phyloP scores from a whole-genome alignment of 2,888 invertebrate genomes.

The Temnothorax rugatulus region DNA sequence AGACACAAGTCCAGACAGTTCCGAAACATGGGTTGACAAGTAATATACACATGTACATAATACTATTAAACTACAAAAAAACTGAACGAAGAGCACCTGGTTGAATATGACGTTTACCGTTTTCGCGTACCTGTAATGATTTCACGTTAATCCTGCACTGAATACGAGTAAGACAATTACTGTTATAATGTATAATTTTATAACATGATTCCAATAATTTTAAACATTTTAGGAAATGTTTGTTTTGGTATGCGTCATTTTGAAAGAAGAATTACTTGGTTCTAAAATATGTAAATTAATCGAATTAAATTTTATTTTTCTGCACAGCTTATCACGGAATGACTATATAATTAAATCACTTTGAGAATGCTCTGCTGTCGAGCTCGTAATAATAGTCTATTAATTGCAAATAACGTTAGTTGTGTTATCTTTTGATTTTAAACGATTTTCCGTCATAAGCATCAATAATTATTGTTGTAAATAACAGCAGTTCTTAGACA shows the following conservation, averaged over 20 bases:
- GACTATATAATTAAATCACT: not conserved
- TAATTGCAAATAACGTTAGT: not conserved
- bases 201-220: not conserved
- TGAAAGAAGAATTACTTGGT: no score
- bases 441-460: no score
- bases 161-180: not conserved
- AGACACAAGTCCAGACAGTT: not conserved
- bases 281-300: not conserved
- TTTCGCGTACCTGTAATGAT: not conserved
- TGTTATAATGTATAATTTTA: not conserved
- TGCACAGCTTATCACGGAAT: not conserved
- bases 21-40: not conserved
- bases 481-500: not conserved
- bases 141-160: not conserved
- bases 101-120: not conserved
- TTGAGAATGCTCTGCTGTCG: no score
- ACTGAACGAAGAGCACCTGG: not conserved
- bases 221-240: not conserved
- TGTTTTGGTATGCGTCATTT: not conserved
- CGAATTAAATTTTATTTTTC: not conserved
- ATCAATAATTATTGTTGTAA: no score
- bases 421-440: not conserved
- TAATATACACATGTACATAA: conserved; percentile 24
- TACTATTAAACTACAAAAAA: not conserved
- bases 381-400: not conserved